Conservation (phyloP, 53 echinoderm and acorn worm genomes). For the Astropecten irregularis region DNA sequence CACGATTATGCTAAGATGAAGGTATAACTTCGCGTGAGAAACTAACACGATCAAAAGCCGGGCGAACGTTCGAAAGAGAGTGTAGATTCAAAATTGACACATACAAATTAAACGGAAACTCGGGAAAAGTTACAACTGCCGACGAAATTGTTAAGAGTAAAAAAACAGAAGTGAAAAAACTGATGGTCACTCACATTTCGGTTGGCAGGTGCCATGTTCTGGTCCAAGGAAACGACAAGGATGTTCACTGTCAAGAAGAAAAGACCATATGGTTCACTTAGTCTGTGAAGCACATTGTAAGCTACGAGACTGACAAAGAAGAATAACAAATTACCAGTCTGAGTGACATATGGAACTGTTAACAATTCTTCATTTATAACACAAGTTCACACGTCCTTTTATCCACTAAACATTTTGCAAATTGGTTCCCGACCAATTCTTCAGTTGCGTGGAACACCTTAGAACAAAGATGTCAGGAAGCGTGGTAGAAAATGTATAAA, state of each 20-base stretch:
- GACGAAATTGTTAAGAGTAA: neutral
- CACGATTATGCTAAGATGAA: neutral
- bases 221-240: conserved; percentile 57
- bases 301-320: too few species aligned
- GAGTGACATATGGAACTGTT: too few species aligned
- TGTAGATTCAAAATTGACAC: neutral
- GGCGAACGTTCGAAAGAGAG: neutral
- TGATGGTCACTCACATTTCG: neutral
- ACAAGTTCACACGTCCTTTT: too few species aligned
- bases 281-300: too few species aligned
- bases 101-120: neutral
- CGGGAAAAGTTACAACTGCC: neutral
- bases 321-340: too few species aligned
- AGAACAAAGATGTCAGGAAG: too few species aligned
- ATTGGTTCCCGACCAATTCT: too few species aligned
- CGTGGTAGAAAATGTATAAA: too few species aligned
- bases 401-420: too few species aligned
- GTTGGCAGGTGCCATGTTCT: conserved; percentile 44
- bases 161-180: neutral
- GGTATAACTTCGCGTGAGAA: neutral
- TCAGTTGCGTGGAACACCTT: too few species aligned
- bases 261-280: too few species aligned
- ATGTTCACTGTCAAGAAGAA: conserved; percentile 63
- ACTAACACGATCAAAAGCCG: neutral
- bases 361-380: too few species aligned